Evolutionary conservation across 2,797 vertebrate genomes (phyloP), one percentile per base, ranked within the genome.

Genomic region (Babyrousa celebensis): DNA sequence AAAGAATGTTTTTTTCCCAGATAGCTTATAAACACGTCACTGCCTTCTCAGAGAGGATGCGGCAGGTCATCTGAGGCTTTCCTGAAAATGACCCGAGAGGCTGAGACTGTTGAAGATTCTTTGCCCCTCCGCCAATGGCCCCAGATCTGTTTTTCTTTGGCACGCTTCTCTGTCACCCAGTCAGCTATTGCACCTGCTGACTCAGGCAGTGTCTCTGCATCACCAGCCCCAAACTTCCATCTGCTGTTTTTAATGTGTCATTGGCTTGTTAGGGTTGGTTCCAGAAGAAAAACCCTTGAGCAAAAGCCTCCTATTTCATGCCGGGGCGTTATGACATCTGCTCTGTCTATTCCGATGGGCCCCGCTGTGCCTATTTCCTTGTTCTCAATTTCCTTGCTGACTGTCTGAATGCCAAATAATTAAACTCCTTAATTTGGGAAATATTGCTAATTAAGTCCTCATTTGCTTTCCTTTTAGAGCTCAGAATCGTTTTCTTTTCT

Each of bases 61-160:
- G 6, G 25, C 20, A 60, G n/a, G 17, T 6, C 4, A 48, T 1
- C 1, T 2, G 21, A 6, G 0, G 43, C 43, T 48, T 48, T 48
- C 43, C 43, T 48, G 43, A 6, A 6, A 48, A 48, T 1, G n/a
- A 32, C 68, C 52, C 3, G 12, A 4, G 27, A 23, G 52, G 83
- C 1, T 23, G 79, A 36, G 36, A 29, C 2, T 5, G 0, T 2
- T 0, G 14, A 72, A 75, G 18, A 18, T 92, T 29, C 4, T 43
- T 48, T n/a, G 52, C 7, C 43, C 21, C 20, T 80, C 36, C 16
- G 0, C 43, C 85, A 3, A 0, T 1, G 67, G 27, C 80, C 29
- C 48, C 36, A 16, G 14, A 5, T 65, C 54, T 62, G 78, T 70
- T n/a, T 77, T 18, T 25, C 89, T 86, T 63, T 54, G 8, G 9